These are phyloP conservation scores for Aurelia sp. DNA, from an alignment of 30 jellyfish, hydroid and myxozoan species.

Conservation along the genomic window DNA sequence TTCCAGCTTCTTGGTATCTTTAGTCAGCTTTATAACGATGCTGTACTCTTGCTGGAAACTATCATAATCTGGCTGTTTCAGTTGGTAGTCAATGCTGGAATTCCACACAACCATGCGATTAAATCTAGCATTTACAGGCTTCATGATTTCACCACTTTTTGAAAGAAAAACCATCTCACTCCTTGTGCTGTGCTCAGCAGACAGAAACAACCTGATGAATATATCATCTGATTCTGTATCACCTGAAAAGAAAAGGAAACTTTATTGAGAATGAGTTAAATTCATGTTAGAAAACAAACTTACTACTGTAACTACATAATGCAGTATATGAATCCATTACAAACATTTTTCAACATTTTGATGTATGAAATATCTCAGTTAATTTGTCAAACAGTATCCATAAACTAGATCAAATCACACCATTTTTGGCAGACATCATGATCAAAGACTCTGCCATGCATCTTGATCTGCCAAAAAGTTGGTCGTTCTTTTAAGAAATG, in stretches of 20 bases:
- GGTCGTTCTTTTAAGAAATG: too few relatives aligned
- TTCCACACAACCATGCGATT: constrained; percentile 54
- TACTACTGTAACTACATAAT: too few relatives aligned
- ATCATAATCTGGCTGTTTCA: constrained; percentile 51
- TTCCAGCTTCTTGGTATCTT: neutral
- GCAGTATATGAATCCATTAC: too few relatives aligned
- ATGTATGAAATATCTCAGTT: too few relatives aligned
- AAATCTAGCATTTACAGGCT: constrained; percentile 21
- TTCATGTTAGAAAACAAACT: too few relatives aligned
- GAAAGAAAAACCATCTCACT: constrained; percentile 46
- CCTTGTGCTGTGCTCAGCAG: neutral
- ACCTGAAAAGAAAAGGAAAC: constrained; percentile 14
- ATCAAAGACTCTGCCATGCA: too few relatives aligned
- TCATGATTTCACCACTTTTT: constrained; percentile 22
- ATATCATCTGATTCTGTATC: constrained; percentile 15
- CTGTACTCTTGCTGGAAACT: constrained; percentile 41
- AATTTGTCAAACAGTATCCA: too few relatives aligned
- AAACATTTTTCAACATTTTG: too few relatives aligned
- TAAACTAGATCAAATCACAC: too few relatives aligned
- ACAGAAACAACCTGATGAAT: neutral
- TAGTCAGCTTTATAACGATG: constrained; percentile 17
- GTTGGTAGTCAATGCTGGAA: constrained; percentile 10
- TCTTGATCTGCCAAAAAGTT: too few relatives aligned
- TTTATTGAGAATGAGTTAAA: too few relatives aligned
- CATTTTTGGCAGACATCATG: too few relatives aligned